phyloP scores from a whole-genome alignment of 2,888 invertebrate genomes.

The Cerastis leucographa region DNA sequence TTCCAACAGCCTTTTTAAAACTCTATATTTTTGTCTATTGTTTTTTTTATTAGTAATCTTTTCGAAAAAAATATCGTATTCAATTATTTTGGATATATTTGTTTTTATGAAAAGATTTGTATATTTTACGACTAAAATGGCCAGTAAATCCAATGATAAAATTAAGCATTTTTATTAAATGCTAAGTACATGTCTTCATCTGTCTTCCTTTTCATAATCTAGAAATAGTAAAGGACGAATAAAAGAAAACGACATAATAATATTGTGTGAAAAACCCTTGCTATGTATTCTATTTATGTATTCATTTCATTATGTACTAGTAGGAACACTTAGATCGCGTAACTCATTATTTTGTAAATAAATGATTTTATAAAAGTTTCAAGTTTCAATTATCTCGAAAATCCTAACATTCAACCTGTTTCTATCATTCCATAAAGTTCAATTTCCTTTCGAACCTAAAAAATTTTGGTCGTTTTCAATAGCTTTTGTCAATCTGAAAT shows the following conservation, averaged over 20 bases:
- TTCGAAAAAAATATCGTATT: not conserved
- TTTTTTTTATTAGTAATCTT: constrained; percentile 12
- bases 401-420: not conserved
- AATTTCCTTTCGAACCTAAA: not conserved
- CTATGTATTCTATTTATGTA: constrained; percentile 27
- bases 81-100: constrained; percentile 1
- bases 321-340: constrained; percentile 41
- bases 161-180: not conserved
- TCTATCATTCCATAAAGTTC: not conserved
- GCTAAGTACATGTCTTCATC: not conserved
- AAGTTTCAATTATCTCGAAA: constrained; percentile 1
- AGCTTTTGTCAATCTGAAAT: not conserved
- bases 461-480: not conserved
- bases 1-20: not conserved
- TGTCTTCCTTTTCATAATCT: constrained; percentile 10
- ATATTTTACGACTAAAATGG: constrained; percentile 24
- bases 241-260: constrained; percentile 24
- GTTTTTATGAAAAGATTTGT: constrained; percentile 11
- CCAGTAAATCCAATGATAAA: constrained; percentile 30
- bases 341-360: constrained; percentile 60
- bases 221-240: constrained; percentile 49
- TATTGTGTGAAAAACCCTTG: constrained; percentile 15
- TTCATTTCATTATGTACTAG: constrained; percentile 27
- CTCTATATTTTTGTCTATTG: not conserved
- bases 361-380: constrained; percentile 45